Percentiles rank a stretch among this genome's conserved stretches.
These are phyloP conservation scores for Rugalucina vietnamica DNA, from an alignment of 2,888 invertebrate genomes.

Conservation along the genomic window DNA sequence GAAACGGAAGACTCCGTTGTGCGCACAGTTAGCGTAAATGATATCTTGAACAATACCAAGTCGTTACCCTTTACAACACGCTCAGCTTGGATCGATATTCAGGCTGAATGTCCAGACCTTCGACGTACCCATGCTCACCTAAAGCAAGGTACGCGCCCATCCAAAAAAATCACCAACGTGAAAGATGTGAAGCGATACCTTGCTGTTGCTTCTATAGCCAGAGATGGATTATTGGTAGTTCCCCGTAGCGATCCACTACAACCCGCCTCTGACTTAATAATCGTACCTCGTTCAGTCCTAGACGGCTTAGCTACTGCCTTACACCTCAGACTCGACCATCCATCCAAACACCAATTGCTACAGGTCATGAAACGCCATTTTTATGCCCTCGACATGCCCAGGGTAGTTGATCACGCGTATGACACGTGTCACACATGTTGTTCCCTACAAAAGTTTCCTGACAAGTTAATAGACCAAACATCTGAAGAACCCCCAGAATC, in stretches of 20 bases:
- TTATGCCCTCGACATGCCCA: slow-evolving; percentile 61
- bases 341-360: slow-evolving; percentile 49
- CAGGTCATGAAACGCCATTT: slow-evolving; percentile 46
- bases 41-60: too few relatives aligned
- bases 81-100: too few relatives aligned
- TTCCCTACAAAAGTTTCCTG: slow-evolving; percentile 7
- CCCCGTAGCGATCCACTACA: neutral
- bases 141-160: too few relatives aligned
- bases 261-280: neutral
- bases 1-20: slow-evolving; percentile 32
- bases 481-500: slow-evolving; percentile 42
- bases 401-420: slow-evolving; percentile 36
- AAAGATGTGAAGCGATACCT: slow-evolving; percentile 41
- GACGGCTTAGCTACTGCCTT: too few relatives aligned
- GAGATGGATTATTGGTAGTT: slow-evolving; percentile 23
- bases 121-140: too few relatives aligned
- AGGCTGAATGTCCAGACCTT: too few relatives aligned
- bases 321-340: too few relatives aligned
- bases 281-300: too few relatives aligned
- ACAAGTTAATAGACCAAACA: slow-evolving; percentile 21
- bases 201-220: slow-evolving; percentile 52
- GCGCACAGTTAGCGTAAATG: neutral
- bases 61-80: too few relatives aligned
- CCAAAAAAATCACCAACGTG: neutral
- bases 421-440: slow-evolving; percentile 18